Evolutionary conservation across 2,797 vertebrate species (phyloP).

Genomic region (Diplodus puntazzo): DNA sequence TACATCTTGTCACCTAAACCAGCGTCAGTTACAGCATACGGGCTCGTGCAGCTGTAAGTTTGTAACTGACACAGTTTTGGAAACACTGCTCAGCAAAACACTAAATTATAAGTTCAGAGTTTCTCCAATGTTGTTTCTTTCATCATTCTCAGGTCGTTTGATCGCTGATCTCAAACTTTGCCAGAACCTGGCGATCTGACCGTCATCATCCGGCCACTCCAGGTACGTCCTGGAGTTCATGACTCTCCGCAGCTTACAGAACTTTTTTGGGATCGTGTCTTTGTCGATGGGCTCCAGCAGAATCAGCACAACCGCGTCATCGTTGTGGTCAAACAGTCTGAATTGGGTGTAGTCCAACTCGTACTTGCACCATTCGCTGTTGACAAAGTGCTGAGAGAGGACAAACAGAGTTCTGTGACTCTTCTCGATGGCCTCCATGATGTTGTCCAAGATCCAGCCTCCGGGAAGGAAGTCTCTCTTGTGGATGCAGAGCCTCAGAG

Average conservation of each 20-base stretch:
- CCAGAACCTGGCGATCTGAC: slow-evolving; percentile 49
- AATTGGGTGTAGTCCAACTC: slow-evolving; percentile 90
- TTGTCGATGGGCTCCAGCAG: slow-evolving; percentile 85
- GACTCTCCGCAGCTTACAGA: slow-evolving; percentile 84
- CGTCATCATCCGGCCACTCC: slow-evolving; percentile 83
- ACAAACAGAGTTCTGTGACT: slow-evolving; percentile 88
- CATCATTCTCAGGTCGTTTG: background rate
- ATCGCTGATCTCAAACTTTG: slow-evolving; percentile 42
- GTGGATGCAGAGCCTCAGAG: slow-evolving; percentile 85
- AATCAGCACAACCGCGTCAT: slow-evolving; percentile 81
- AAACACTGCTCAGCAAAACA: background rate
- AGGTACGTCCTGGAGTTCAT: slow-evolving; percentile 89
- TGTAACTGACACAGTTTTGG: too few species aligned
- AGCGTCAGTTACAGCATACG: background rate
- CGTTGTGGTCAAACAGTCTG: slow-evolving; percentile 86
- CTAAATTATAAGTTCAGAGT: background rate
- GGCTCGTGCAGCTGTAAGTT: background rate
- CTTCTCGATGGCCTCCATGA: slow-evolving; percentile 88
- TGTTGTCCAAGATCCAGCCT: slow-evolving; percentile 89
- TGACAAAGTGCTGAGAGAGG: slow-evolving; percentile 87
- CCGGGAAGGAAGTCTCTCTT: slow-evolving; percentile 88
- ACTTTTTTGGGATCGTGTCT: slow-evolving; percentile 83
- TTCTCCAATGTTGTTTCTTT: accelerated
- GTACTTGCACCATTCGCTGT: slow-evolving; percentile 90
- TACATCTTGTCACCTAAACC: background rate